A percentile compares a stretch with the other conserved stretches of the same genome.
phyloP scores from a whole-genome alignment of 1,140 invertebrate species.

The Pogonognathellus flavescens region DNA sequence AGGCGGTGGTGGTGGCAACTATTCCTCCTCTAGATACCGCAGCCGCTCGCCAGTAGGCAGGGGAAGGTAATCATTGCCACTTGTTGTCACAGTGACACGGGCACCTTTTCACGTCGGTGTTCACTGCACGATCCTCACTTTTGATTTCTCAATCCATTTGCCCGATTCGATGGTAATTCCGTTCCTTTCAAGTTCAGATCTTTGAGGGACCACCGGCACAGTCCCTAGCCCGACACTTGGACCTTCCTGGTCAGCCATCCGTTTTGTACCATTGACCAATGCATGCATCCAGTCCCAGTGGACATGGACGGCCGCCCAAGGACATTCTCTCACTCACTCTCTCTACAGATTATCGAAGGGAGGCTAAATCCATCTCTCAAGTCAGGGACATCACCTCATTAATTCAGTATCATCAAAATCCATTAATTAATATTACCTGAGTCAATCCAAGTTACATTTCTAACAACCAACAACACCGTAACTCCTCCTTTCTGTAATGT shows the following conservation, averaged over 20 bases:
- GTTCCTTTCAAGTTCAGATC: constrained; percentile 50
- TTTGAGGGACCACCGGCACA: constrained; percentile 50
- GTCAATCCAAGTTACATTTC: constrained; percentile 20
- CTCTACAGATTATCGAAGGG: constrained; percentile 48
- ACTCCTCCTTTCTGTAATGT: constrained; percentile 26
- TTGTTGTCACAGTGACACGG: constrained; percentile 53
- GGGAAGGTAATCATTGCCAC: constrained; percentile 66
- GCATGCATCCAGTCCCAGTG: constrained; percentile 47
- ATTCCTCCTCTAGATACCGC: constrained; percentile 70
- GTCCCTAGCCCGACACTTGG: constrained; percentile 46
- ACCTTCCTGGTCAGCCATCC: constrained; percentile 46
- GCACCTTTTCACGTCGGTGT: constrained; percentile 58
- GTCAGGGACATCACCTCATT: constrained; percentile 49
- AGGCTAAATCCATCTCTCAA: constrained; percentile 48
- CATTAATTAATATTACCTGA: constrained; percentile 15
- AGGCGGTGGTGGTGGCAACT: constrained; percentile 45
- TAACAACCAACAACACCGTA: background rate
- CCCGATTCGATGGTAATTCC: constrained; percentile 34
- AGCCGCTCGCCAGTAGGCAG: constrained; percentile 74
- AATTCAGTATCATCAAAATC: constrained; percentile 47
- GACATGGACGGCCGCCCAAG: constrained; percentile 47
- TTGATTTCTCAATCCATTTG: constrained; percentile 51
- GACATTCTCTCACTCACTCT: constrained; percentile 49
- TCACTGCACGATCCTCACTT: constrained; percentile 61
- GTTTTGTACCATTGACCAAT: constrained; percentile 46